Evolutionary conservation across 2,797 vertebrate species (phyloP), one percentile per base, ranked within the genome.

Genomic region (Sarcoramphus papa): DNA sequence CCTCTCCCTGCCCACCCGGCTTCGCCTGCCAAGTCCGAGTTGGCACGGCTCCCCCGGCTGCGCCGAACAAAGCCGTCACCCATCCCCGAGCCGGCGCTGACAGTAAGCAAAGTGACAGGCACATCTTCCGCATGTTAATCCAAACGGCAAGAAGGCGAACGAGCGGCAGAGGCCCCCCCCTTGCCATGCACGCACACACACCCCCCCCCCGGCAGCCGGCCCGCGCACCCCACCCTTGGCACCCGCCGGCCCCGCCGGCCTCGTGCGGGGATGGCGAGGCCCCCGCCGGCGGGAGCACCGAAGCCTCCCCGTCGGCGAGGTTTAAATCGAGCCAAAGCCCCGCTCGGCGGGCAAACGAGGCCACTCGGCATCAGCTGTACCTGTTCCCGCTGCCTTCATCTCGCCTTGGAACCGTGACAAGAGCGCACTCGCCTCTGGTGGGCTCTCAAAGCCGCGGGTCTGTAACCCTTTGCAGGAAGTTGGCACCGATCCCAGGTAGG

Each of bases 401-500:
- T 95, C 95, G 92, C 94, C 96, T 96, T 97, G 97, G 97, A 97
- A 90, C 90, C 87, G 95, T 97, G 97, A 97, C 96, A 97, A 96
- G 96, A 96, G 97, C 96, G 64, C 95, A 92, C 96, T 96, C 95
- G 97, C 96, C 95, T 97, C 96, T 97, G 96, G 96, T 97, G 96
- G 97, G 96, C 97, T 97, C 95, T 96, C 89, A 59, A 81, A 97
- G 97, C 97, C 92, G 90, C 95, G 96, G 97, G 97, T 90, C 97
- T 97, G 96, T 97, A 97, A 96, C 97, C 97, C 96, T 96, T 96
- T 97, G 97, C 97, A 97, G 97, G 96, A 97, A 97, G 97, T 97
- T 97, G 97, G 97, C 97, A 97, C 96, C 73, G 97, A 97, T 97
- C 97, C 97, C 96, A 97, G 96, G 97, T 97, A 97, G 97, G 97